Evolutionary conservation across 2,113 vertebrate genomes (phyloP).

Genomic region (Rhinopithecus roxellana): DNA sequence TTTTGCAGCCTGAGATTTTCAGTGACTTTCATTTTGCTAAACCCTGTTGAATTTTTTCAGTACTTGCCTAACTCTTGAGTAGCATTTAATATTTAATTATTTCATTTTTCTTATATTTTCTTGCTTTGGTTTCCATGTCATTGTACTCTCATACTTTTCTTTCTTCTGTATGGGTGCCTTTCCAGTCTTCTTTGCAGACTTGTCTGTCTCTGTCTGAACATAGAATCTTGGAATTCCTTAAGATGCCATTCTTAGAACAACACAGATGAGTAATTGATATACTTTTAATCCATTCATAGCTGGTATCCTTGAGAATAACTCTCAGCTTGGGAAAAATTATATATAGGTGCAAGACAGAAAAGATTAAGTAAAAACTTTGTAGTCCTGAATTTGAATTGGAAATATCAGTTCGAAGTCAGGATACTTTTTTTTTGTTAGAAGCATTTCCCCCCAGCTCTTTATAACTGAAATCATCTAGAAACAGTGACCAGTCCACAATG

Average conservation of each 20-base stretch:
- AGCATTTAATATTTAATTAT: neutral
- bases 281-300: neutral
- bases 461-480: neutral
- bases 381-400: neutral
- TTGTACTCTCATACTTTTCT: neutral
- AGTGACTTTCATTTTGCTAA: neutral
- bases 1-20: neutral
- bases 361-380: neutral
- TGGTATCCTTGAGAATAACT: neutral
- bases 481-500: neutral
- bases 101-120: neutral
- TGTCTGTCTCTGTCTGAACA: neutral
- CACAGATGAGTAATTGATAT: neutral
- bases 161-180: neutral
- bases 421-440: neutral
- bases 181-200: neutral
- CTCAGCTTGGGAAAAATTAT: neutral
- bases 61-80: neutral
- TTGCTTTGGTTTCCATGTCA: neutral
- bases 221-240: neutral
- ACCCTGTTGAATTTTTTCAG: neutral
- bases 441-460: neutral
- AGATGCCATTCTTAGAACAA: neutral
- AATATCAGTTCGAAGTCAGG: neutral
- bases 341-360: neutral